Base-by-base conservation (phyloP, 1,140 invertebrate genomes). In the Zelostemma sp. region DNA sequence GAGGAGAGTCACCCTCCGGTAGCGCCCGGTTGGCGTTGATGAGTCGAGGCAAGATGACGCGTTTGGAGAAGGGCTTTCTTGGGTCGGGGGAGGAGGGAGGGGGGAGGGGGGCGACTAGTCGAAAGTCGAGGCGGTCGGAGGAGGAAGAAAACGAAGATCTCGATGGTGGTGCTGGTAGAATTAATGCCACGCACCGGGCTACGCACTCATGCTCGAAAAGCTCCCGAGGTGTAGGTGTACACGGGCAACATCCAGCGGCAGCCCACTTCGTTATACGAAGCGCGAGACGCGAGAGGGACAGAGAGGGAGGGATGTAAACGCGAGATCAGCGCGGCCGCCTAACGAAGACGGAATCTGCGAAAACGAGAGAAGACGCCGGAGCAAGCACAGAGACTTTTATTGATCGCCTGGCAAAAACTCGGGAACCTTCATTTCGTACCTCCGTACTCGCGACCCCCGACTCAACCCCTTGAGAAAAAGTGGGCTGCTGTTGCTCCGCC, bases 361-460 rank as follows among this genome's bases (percentile, higher is more conserved):
- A 35, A 61, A 25, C 15, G 53, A 49, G 48, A 68, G 64, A 71
- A 68, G 68, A 72, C 56, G 71, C 51, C 76, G 78, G 70, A 81
- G 82, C 80, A 82, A 81, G 82, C 80, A 82, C 80, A 80, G 84
- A 84, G 83, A 84, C 80, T 85, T 85, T 85, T 85, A 85, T 85
- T 85, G 84, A 85, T 85, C 84, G 84, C 73, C 79, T 81, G 80
- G 83, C 83, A 85, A 85, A 85, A 85, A 85, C 81, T 84, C 80
- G 82, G 83, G 78, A 82, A 82, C 81, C 81, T 80, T 81, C 80
- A 82, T 83, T 82, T 82, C 74, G 78, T 81, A 74, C 79, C 75
- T 78, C 72, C 75, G 78, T 80, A 66, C 80, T 78, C 79, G 77
- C 79, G 47, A 75, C 81, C 73, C 67, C 51, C 61, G 65, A 65